Conservation (phyloP, 2,888 invertebrate species). For the Pachydiplax longipennis region DNA sequence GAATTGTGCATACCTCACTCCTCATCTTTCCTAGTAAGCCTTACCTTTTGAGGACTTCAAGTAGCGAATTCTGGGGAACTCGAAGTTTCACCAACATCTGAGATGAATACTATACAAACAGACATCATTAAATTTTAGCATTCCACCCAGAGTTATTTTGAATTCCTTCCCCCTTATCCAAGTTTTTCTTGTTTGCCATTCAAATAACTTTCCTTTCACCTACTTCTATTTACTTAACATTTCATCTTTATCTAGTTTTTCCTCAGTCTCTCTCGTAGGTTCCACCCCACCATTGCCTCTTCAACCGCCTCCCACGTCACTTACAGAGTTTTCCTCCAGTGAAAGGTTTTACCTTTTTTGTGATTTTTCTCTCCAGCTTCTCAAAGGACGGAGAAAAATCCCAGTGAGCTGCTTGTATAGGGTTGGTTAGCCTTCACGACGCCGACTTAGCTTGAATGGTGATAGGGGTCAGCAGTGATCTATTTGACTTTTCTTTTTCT, state of each 20-base stretch:
- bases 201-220: not conserved
- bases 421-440: too few species aligned
- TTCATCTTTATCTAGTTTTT: not conserved
- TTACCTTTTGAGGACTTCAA: too few species aligned
- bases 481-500: too few species aligned
- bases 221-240: not conserved
- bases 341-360: not conserved
- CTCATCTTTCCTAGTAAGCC: too few species aligned
- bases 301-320: not conserved
- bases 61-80: too few species aligned
- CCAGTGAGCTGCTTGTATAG: too few species aligned
- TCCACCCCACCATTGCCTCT: not conserved
- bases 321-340: not conserved
- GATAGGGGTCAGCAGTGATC: too few species aligned
- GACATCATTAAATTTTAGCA: too few species aligned
- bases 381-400: not conserved
- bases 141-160: not conserved
- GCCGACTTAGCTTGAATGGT: too few species aligned
- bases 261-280: not conserved
- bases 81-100: too few species aligned
- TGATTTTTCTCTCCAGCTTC: not conserved
- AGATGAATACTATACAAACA: too few species aligned
- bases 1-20: too few species aligned
- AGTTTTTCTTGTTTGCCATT: not conserved
- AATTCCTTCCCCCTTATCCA: not conserved